Evolutionary conservation across 2,113 vertebrate species (phyloP), one percentile per base, ranked within the genome.

Genomic region (Prinia subflava): DNA sequence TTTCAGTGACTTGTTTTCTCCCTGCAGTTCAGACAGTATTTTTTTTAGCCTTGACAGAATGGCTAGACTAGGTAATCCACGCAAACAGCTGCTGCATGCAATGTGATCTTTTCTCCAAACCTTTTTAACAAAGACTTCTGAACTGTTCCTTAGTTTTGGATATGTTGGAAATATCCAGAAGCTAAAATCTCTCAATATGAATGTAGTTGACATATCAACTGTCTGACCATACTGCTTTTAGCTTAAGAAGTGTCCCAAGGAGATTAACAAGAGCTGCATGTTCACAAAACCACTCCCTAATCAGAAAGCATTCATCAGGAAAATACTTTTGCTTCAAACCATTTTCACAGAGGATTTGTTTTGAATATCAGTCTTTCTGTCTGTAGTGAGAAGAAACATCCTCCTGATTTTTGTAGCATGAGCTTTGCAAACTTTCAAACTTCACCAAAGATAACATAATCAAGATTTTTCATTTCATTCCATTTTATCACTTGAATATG

Each of bases 11-110:
- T 97, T 97, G 93, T 97, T 97, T 98, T 96, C 94, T 95, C 91
- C 59, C 93, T 96, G 80, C 78, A 55, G 93, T 95, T 97, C 98
- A 98, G 98, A 98, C 98, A 95, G 96, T 96, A 95, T 97, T 98
- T 97, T 96, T 97, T 97, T 96, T 95, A 97, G 97, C 97, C 94
- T 98, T 96, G 97, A 97, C 97, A 98, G 97, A 97, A 96, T 41
- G 98, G 98, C 98, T 98, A 98, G 98, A 98, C 98, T 97, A 97
- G 96, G 98, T 98, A 98, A 98, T 98, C 98, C 98, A 96, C 86
- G 1, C 95, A 97, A 98, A 97, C 98, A 98, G 98, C 98, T 98
- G 98, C 97, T 97, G 95, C 92, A 85, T 97, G 98, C 98, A 97
- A 98, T 96, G 97, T 95, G 98, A 98, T 98, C 98, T 97, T 97